phyloP scores from a whole-genome alignment of 2,113 vertebrate species.

The Saguinus imperator region DNA sequence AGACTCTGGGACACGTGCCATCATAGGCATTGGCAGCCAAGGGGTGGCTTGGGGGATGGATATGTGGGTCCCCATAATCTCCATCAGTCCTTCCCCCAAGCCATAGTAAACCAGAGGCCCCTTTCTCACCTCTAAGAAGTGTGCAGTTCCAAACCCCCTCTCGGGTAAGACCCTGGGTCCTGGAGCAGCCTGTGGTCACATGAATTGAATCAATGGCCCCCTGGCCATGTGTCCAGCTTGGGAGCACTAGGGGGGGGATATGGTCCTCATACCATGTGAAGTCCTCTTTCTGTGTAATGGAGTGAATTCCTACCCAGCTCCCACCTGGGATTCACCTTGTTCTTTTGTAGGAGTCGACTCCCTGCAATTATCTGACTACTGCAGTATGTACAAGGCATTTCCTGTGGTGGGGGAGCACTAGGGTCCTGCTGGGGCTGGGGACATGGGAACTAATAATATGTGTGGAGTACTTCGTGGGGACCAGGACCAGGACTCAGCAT shows the following conservation, averaged over 20 bases:
- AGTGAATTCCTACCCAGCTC: too few species aligned
- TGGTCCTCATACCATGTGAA: neutral
- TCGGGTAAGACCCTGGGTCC: neutral
- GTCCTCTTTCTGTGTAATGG: neutral
- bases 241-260: too few species aligned
- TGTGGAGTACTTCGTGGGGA: neutral
- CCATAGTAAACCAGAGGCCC: neutral
- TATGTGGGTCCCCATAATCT: neutral
- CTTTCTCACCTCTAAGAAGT: neutral
- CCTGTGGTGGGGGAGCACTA: neutral
- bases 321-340: neutral
- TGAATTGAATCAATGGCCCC: neutral
- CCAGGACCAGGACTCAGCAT: neutral
- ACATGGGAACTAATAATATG: neutral
- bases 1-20: neutral
- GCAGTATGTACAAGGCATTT: neutral
- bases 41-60: neutral
- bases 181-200: neutral
- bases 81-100: neutral
- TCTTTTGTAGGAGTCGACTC: neutral
- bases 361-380: neutral
- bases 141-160: too few species aligned
- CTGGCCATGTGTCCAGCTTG: neutral
- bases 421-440: neutral
- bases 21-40: neutral